Evolutionary conservation across 2,888 invertebrate genomes (phyloP).

Genomic region (Pomacea canaliculata): DNA sequence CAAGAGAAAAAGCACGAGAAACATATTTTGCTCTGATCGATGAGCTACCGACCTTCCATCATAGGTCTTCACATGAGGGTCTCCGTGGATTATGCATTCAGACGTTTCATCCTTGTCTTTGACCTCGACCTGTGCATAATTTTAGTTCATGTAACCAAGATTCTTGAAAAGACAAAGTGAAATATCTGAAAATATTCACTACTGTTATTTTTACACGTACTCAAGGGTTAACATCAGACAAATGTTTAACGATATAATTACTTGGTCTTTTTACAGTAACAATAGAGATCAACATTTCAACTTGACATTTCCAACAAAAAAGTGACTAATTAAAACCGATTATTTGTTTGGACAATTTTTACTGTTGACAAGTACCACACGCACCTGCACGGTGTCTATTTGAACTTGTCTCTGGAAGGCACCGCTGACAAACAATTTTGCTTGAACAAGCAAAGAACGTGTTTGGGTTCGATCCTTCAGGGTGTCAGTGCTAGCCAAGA

Average conservation of each 20-base stretch:
- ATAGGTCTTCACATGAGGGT: constrained; percentile 48
- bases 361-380: not conserved
- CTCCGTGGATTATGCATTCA: constrained; percentile 44
- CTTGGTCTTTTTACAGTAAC: too few relatives aligned
- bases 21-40: not conserved
- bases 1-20: not conserved
- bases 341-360: too few relatives aligned
- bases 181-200: not conserved
- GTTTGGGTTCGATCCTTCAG: constrained; percentile 35
- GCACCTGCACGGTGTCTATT: constrained; percentile 8
- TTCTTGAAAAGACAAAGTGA: not conserved
- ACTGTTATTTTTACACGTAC: too few relatives aligned
- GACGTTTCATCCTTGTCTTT: constrained; percentile 41
- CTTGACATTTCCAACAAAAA: too few relatives aligned
- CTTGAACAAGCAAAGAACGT: constrained; percentile 23
- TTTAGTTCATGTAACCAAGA: not conserved
- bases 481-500: constrained; percentile 43
- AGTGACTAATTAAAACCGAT: too few relatives aligned
- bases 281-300: too few relatives aligned
- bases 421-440: constrained; percentile 9
- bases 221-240: too few relatives aligned
- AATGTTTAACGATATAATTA: too few relatives aligned
- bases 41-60: constrained; percentile 49
- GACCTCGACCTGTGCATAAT: constrained; percentile 33
- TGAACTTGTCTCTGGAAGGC: not conserved